A percentile compares a stretch with the other conserved stretches of the same genome.
phyloP scores from a whole-genome alignment of 2,888 invertebrate species.

The Philereme vetulata region DNA sequence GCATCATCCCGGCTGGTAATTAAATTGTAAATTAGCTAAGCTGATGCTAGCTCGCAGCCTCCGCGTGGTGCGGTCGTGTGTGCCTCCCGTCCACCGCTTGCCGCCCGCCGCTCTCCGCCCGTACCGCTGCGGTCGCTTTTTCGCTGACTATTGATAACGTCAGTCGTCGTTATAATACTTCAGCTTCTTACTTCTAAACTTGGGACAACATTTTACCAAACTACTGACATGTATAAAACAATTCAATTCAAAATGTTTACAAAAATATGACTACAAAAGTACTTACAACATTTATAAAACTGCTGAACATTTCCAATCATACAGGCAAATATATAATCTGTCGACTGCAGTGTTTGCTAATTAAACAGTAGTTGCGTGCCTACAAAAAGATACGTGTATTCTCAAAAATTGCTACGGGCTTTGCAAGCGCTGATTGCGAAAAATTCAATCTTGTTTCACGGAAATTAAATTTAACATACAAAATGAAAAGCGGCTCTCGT shows the following conservation, averaged over 20 bases:
- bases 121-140: conserved; percentile 48
- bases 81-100: conserved; percentile 28
- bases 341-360: neutral
- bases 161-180: too few species aligned
- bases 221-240: too few species aligned
- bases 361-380: conserved; percentile 1
- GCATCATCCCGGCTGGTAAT: conserved; percentile 82
- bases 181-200: too few species aligned
- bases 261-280: too few species aligned
- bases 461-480: conserved; percentile 84
- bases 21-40: conserved; percentile 83
- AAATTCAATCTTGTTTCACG: conserved; percentile 84
- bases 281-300: too few species aligned
- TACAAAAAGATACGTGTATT: conserved; percentile 41
- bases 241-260: too few species aligned
- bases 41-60: conserved; percentile 70
- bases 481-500: conserved; percentile 79
- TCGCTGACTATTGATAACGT: conserved; percentile 44
- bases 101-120: conserved; percentile 31
- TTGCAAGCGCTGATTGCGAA: conserved; percentile 79
- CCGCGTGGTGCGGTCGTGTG: conserved; percentile 50
- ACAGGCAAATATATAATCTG: neutral
- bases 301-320: neutral
- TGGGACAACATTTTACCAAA: too few species aligned
- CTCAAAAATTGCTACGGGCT: conserved; percentile 58